Base-by-base conservation (phyloP, 2,113 vertebrate genomes). In the Calonectris borealis region DNA sequence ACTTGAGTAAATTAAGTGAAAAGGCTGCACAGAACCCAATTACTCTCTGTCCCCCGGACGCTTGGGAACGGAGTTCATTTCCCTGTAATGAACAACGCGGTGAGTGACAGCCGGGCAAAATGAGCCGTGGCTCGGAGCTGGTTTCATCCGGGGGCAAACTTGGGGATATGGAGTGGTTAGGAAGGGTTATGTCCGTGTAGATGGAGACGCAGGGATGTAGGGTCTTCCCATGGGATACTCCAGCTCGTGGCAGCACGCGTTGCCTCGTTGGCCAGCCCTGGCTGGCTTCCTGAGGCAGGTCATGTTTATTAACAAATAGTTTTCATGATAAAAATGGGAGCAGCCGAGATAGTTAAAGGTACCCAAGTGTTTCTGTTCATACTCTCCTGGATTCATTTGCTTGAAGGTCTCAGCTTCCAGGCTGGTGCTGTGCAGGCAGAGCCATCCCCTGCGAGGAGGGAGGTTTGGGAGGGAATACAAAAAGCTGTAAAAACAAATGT, bases 1-100 rank as follows among this genome's bases (percentile, higher is more conserved):
- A 97, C 96, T 97, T 93, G 97, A 98, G 93, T 95, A 97, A 98
- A 98, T 97, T 97, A 98, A 97, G 90, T 96, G 96, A 92, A 97
- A 97, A 98, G 81, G 75, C 91, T 97, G 95, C 76, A 32, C 87
- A 90, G 93, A 97, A 94, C 82, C 87, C 96, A 97, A 93, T 98
- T 97, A 97, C 68, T 95, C 90, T 87, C 57, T 84, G 91, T 97
- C 90, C 91, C 64, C 83, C 0, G 1, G 81, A 95, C 7, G 4
- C 94, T 94, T 11, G 32, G 96, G 97, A 97, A 88, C 65, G 48
- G 95, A 97, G 97, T 97, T 98, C 97, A 96, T 98, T 98, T 98
- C 88, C 90, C 86, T 36, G 13, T 98, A 97, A 98, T 97, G 97
- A 98, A 79, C 91, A 93, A 69, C 46, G 69, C 21, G 17, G 87